phyloP scores from a whole-genome alignment of 2,113 vertebrate species.

The Scalopus aquaticus region DNA sequence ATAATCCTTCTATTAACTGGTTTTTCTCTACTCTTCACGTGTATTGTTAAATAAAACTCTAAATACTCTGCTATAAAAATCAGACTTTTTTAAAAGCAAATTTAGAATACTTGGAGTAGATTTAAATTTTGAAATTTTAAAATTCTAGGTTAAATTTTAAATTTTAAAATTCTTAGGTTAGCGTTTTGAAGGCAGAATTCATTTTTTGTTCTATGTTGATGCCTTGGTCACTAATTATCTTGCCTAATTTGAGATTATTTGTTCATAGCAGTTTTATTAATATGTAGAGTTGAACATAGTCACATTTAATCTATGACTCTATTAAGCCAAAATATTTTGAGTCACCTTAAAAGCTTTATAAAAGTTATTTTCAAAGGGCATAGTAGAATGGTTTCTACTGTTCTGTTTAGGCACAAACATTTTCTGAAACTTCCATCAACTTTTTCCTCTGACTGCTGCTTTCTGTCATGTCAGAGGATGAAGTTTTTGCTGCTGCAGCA shows the following conservation, averaged over 20 bases:
- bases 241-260: constrained; percentile 9
- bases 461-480: constrained; percentile 94
- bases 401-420: constrained; percentile 89
- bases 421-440: constrained; percentile 89
- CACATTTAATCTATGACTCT: constrained; percentile 40
- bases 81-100: constrained; percentile 11
- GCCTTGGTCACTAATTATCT: background rate
- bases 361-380: constrained; percentile 82
- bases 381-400: constrained; percentile 89
- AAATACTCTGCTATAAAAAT: background rate
- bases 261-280: constrained; percentile 50
- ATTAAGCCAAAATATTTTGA: constrained; percentile 57
- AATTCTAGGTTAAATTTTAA: background rate
- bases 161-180: constrained; percentile 6
- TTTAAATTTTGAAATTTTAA: constrained; percentile 15
- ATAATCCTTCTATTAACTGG: background rate
- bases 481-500: constrained; percentile 99
- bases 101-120: background rate
- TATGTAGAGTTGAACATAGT: constrained; percentile 37
- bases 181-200: constrained; percentile 37
- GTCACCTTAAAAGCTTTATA: constrained; percentile 80
- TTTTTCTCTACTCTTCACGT: background rate
- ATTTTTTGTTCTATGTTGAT: background rate
- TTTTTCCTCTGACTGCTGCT: constrained; percentile 88
- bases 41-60: background rate